Base-by-base conservation (phyloP, 2,797 vertebrate species). In the Cygnus olor region DNA sequence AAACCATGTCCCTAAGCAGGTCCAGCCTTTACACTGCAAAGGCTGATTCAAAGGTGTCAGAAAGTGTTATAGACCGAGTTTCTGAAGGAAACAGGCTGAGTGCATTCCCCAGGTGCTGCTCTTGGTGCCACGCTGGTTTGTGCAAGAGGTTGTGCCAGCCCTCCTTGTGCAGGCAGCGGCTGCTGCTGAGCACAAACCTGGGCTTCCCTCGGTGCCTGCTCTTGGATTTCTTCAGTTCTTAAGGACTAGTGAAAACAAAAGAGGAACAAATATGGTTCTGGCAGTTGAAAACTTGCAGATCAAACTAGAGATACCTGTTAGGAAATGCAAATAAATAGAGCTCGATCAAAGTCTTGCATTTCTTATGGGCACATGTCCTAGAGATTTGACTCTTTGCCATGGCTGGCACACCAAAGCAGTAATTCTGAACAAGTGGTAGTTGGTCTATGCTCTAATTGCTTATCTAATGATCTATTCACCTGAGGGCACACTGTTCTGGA, bases 391-490 rank as follows among this genome's bases (percentile, higher is more conserved):
- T 83, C 66, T 81, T 36, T 81, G 30, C 84, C 11, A 8, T 12
- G 22, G 61, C 66, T 85, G 58, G 53, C 36, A 53, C 53, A 49
- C 19, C 58, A 38, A 0, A 15, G 30, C 44, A 28, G 51, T 86
- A 71, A 24, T n/a, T 89, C 45, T 80, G 34, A 20, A 34, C 81
- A 73, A 28, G 28, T 22, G 42, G 42, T 65, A 74, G 49, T 19
- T 44, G 17, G 76, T 79, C 51, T 74, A 0, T 65, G 66, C 54
- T 82, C n/a, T 68, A 85, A 72, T 38, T 86, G 40, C 60, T 80
- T 61, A 30, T 56, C 57, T 85, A 85, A 90, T 30, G 71, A 71
- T 36, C 63, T 92, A n/a, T 89, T 95, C 65, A 66, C 54, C 69
- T 64, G 44, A 68, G 58, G 80, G n/a, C 24, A 51, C 24, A 8